Base-by-base conservation (phyloP, 2,888 invertebrate species). In the Ferdinandea cuprea region DNA sequence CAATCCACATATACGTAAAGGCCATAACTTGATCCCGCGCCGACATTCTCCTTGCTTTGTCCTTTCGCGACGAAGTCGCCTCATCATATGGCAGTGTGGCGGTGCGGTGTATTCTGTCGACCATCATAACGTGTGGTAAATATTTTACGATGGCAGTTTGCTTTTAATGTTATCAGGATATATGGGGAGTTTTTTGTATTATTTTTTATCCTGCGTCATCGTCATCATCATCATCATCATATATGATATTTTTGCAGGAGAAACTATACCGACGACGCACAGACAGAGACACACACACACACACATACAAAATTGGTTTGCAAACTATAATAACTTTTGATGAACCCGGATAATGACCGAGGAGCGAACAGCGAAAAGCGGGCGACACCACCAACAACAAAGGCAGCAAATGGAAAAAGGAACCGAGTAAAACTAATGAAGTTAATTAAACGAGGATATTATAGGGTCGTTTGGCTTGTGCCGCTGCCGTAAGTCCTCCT, bases 321-420 rank as follows among this genome's bases (percentile, higher is more conserved):
- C 28, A 52, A 78, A 78, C 78, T 63, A 40, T 77, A 76, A 81
- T 81, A 83, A 83, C 78, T 83, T 83, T 78, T 83, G 78, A 83
- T 83, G 63, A 78, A 83, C 78, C 72, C 78, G 83, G 78, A 83
- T 83, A 83, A 83, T 83, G 83, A 83, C 78, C 68, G 66, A 61
- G 13, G 28, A 72, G 54, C 46, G 32, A 59, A 50, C 21, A 71
- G 13, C 46, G 32, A 59, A 50, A 32, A 71, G 13, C 46, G 25
- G 17, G 32, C 56, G 35, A 32, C 8, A 40, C 44, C 13, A 28
- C 17, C 13, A 28, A 28, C 56, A 32, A 52, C 56, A 42, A 37
- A 42, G 50, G n/a, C n/a, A n/a, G 48, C 21, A 46, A 46, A 35
- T 30, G 61, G 37, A 28, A 35, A 44, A 30, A 15, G 40, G 48